Evolutionary conservation across 2,113 vertebrate genomes (phyloP), one percentile per base, ranked within the genome.

Genomic region (Irena cyanogastra): DNA sequence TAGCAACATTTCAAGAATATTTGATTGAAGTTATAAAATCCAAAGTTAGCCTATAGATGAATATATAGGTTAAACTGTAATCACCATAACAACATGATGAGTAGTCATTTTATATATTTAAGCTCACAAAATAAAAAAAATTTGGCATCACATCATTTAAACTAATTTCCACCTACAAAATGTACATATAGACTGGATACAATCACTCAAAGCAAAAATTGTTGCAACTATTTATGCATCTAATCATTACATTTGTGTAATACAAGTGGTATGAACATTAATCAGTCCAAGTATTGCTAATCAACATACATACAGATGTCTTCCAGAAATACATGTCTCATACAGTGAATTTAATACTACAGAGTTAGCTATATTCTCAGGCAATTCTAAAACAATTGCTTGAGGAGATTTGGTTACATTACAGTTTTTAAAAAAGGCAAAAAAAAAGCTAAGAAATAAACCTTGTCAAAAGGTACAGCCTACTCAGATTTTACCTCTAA

Each of bases 61-160:
- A 76, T 7, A 26, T 12, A 84, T 8, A 54, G 35, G 85, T 50
- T 74, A 52, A 16, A 75, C 27, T 54, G 64, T 83, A 66, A 79
- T 91, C 82, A 87, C 89, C 79, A 83, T 24, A 86, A 92, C 61
- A 90, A 96, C 69, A 72, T 23, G 44, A 92, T 21, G 33, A 87
- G 39, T 6, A 11, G 57, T 79, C 53, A 92, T 52, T 70, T 88
- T 63, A 53, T 64, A 3, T 59, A 72, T 54, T 82, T 76, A 87
- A 95, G 45, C 70, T 90, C 53, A 84, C 27, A 79, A 91, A 96
- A 82, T 30, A 83, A 68, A 86, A 93, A 53, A 82, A 70, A 94
- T 57, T 78, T 87, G 50, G 71, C 35, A 85, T 72, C 65, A 66
- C 64, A 75, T 83, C 11, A 83, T 49, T 94, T 88, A 81, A 93